Evolutionary conservation across 2,113 vertebrate species (phyloP).

Genomic region (Heterocephalus glaber): DNA sequence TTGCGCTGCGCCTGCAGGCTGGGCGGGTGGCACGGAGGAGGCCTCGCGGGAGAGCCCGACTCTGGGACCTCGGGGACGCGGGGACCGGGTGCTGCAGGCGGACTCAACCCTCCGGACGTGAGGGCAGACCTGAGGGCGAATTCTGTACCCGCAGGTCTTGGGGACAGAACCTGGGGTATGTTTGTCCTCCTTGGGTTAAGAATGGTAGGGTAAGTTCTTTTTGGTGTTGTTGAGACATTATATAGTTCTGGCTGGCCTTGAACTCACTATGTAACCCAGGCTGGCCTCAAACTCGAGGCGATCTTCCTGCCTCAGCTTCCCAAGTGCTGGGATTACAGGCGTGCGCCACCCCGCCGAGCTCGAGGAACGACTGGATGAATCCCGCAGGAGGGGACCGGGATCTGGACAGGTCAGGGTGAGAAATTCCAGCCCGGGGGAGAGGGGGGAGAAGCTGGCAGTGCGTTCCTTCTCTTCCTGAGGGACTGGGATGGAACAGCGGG

Average conservation of each 20-base stretch:
- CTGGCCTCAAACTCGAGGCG: background rate
- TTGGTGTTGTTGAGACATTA: background rate
- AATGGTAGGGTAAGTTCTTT: background rate
- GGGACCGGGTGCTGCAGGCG: background rate
- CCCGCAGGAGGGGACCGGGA: background rate
- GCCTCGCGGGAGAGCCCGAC: background rate
- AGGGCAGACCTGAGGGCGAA: background rate
- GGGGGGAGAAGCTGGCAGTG: too few species aligned
- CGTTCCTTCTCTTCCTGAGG: background rate
- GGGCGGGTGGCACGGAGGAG: conserved; percentile 73
- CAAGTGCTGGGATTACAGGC: background rate
- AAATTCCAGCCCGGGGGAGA: background rate
- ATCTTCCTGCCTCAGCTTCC: background rate
- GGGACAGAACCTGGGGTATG: background rate
- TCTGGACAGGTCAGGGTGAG: background rate
- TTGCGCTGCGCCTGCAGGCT: conserved; percentile 94
- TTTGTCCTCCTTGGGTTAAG: background rate
- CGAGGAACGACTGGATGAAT: background rate
- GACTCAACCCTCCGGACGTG: background rate
- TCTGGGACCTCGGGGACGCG: background rate
- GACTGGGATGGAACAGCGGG: too few species aligned
- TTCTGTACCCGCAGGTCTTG: background rate
- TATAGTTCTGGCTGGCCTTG: too few species aligned
- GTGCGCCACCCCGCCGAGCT: background rate
- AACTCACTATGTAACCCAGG: background rate